A percentile compares a stretch with the other conserved stretches of the same genome.
Conservation (phyloP, 2,888 invertebrate genomes). For the Hemistola chrysoprasaria region DNA sequence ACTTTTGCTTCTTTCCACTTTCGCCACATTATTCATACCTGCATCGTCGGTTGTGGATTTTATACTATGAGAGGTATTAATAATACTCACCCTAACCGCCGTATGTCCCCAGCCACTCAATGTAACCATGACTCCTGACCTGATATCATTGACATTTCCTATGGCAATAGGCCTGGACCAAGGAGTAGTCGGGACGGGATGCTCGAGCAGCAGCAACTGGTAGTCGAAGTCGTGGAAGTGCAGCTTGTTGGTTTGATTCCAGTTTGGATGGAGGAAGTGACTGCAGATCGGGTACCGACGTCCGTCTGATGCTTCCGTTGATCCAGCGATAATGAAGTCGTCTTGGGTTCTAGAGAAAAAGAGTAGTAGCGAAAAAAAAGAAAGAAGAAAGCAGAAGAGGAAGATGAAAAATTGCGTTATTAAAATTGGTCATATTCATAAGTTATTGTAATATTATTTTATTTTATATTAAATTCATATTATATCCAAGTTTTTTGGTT, state of each 20-base stretch:
- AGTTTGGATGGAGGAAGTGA: conserved; percentile 61
- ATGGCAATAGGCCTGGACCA: conserved; percentile 60
- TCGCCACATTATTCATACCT: no score
- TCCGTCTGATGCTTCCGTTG: conserved; percentile 47
- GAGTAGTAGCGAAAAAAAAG: no score
- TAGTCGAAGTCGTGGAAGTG: conserved; percentile 66
- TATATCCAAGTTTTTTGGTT: no score
- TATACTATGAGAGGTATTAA: no score
- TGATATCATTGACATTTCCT: conserved; percentile 45
- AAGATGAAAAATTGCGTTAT: no score
- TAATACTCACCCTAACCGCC: conserved; percentile 43
- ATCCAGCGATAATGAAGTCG: conserved; percentile 53
- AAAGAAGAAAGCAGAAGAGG: background rate
- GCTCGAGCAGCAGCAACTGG: conserved; percentile 62
- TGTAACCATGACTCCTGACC: conserved; percentile 41
- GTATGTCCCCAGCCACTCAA: conserved; percentile 71
- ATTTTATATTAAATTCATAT: no score
- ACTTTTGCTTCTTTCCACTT: no score
- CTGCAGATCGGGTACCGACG: conserved; percentile 54
- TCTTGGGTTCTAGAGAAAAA: conserved; percentile 55
- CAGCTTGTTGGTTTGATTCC: conserved; percentile 37
- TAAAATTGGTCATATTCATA: no score
- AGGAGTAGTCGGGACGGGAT: conserved; percentile 50
- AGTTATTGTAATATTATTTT: no score
- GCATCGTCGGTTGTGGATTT: no score